Base-by-base conservation (phyloP, 2,888 invertebrate genomes). In the Pterostichus niger region DNA sequence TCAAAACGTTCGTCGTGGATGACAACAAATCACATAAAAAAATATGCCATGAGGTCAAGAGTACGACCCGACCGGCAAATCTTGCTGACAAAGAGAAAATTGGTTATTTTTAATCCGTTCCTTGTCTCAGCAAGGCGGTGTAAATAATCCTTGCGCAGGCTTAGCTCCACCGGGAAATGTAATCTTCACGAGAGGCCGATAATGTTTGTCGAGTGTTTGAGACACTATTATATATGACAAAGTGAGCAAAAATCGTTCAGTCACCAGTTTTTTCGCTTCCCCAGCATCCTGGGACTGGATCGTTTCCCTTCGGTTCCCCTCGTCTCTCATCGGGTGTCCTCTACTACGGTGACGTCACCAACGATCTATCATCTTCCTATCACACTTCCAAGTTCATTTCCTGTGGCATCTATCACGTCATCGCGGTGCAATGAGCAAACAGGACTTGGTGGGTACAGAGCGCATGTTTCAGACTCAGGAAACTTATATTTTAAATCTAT, bases 121-220 rank as follows among this genome's bases (percentile, higher is more conserved):
- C 33, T 54, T 77, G 56, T 77, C 56, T 56, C 56, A 40, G 52
- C 44, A 77, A 10, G 56, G 76, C 10, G 33, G 79, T 46, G 79
- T 79, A 68, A 79, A 46, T 68, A 68, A 68, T 68, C 79, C 79
- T 33, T 35, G 40, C 35, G 77, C 75, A 73, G 73, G 35, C 56
- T 33, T 17, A 33, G 13, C 54, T 77, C 77, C 77, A 77, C 56
- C 10, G 56, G 77, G 77, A 56, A 77, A 40, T 56, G 77, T 77
- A 77, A 77, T 77, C 77, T 77, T 59, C 77, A 77, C 54, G 40
- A 59, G 82, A 59, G 49, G 59, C 75, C 59, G 82, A 82, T 82
- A 82, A 82, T 82, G 82, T 82, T 82, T 82, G 82, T 82, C 31
- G 75, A 82, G 82, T 82, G 82, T 82, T 82, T 82, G 75, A 82